phyloP scores from a whole-genome alignment of 2,113 vertebrate species.

The Oreamnos americanus region DNA sequence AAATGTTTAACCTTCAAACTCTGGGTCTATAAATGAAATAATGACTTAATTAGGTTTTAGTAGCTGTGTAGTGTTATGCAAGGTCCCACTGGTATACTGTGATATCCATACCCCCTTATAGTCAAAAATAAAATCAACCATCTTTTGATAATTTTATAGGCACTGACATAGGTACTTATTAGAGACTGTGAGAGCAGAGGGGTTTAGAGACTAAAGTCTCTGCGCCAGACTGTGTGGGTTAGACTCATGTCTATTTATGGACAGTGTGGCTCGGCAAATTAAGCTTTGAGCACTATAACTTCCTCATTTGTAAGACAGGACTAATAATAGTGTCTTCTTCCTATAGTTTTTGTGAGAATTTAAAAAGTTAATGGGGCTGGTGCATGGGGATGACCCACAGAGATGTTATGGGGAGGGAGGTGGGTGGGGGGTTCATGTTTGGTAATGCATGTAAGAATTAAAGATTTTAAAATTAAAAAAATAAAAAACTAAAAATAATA shows the following conservation, averaged over 20 bases:
- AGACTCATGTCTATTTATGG: background rate
- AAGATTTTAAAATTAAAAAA: no score
- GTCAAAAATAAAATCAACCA: background rate
- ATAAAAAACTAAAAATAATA: no score
- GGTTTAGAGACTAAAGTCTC: background rate
- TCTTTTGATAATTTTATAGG: background rate
- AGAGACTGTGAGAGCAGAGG: background rate
- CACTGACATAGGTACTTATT: background rate
- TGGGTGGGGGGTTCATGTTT: no score
- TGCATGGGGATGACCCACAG: no score
- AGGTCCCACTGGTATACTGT: background rate
- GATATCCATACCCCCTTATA: background rate
- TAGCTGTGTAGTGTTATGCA: background rate
- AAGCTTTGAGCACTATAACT: background rate
- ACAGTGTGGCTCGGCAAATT: background rate
- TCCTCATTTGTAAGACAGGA: background rate
- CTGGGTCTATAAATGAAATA: background rate
- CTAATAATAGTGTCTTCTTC: background rate
- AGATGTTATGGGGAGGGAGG: no score
- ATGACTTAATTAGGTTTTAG: background rate
- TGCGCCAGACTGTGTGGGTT: background rate
- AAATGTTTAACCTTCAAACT: background rate
- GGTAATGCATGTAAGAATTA: no score
- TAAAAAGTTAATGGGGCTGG: background rate
- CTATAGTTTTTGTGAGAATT: background rate